Conservation (phyloP, 2,113 vertebrate species). For the Nymphicus hollandicus region DNA sequence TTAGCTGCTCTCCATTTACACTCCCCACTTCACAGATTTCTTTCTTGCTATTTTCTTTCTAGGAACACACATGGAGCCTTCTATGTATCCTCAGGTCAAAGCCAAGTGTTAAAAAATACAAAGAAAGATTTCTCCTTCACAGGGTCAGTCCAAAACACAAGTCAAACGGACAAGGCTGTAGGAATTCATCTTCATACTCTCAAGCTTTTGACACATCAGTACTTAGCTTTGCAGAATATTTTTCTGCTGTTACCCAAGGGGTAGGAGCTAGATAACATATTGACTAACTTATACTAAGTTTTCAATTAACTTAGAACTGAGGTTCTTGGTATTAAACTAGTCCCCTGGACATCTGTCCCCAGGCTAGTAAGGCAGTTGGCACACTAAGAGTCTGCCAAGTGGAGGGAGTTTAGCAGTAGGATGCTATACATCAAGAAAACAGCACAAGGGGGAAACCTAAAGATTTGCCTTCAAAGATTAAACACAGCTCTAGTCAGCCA, state of each 20-base stretch:
- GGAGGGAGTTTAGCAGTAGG: neutral
- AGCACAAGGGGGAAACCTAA: neutral
- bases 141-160: neutral
- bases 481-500: neutral
- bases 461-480: neutral
- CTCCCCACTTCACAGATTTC: neutral
- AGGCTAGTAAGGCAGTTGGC: neutral
- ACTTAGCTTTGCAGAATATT: neutral
- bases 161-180: fast-evolving
- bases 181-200: neutral
- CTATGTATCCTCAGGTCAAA: neutral
- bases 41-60: neutral
- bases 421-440: neutral
- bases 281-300: neutral
- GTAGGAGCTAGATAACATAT: neutral
- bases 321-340: neutral
- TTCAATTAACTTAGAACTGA: neutral
- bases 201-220: neutral
- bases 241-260: neutral
- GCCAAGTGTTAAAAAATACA: neutral
- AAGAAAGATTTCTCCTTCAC: neutral
- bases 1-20: neutral
- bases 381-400: neutral
- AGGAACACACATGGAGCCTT: neutral
- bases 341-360: neutral